Percentiles rank a stretch among this genome's conserved stretches.
These are phyloP conservation scores for Drosophila rhopaloa DNA, from an alignment of 1,140 invertebrate genomes.

Conservation along the genomic window DNA sequence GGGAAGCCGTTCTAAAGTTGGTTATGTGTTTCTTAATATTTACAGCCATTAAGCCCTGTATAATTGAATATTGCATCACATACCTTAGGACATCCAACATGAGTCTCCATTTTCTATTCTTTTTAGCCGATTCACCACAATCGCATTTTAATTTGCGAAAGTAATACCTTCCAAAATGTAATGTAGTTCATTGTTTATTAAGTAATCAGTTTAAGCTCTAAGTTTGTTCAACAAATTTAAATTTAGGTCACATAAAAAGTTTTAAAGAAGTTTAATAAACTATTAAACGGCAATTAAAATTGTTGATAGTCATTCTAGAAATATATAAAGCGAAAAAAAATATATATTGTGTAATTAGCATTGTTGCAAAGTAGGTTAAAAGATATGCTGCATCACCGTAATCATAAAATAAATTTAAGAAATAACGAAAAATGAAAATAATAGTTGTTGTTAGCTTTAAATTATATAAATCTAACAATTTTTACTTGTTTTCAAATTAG, in stretches of 20 bases:
- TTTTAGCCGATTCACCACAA: neutral
- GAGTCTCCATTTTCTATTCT: neutral
- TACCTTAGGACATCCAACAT: neutral
- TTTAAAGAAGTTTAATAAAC: too few species aligned
- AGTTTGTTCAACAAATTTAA: too few species aligned
- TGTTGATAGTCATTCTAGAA: too few species aligned
- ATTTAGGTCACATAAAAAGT: too few species aligned
- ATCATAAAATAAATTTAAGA: neutral
- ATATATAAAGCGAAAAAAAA: too few species aligned
- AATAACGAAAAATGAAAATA: neutral
- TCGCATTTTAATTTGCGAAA: neutral
- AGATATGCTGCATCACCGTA: too few species aligned
- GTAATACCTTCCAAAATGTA: neutral
- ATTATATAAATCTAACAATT: too few species aligned
- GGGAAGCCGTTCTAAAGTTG: neutral
- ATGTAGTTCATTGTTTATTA: neutral
- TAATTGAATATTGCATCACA: neutral
- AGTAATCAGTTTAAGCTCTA: neutral
- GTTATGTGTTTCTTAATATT: neutral
- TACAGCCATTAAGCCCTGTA: neutral
- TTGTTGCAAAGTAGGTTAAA: too few species aligned
- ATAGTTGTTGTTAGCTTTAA: too few species aligned
- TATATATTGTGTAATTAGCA: too few species aligned
- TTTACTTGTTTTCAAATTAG: too few species aligned
- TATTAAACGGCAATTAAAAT: too few species aligned